Conservation (phyloP, 2,113 vertebrate genomes). For the Holacanthus passer region DNA sequence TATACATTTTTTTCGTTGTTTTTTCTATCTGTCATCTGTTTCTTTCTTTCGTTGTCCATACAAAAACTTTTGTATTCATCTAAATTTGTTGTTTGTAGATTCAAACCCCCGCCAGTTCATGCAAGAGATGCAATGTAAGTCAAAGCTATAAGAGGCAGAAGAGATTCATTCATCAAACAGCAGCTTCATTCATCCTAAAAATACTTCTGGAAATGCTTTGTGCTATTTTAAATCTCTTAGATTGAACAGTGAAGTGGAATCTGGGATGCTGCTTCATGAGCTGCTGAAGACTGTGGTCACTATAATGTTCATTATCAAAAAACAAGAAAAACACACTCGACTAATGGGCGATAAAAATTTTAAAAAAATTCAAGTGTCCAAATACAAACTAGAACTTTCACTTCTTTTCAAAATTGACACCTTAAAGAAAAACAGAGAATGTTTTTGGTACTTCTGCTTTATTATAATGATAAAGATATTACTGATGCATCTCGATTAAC, state of each 20-base stretch:
- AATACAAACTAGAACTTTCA: not conserved
- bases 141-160: not conserved
- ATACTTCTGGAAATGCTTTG: not conserved
- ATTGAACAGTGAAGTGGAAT: not conserved
- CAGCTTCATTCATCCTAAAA: not conserved
- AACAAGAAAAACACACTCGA: not conserved
- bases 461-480: too few relatives aligned
- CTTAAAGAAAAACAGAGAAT: too few relatives aligned
- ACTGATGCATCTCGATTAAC: too few relatives aligned
- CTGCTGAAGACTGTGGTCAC: not conserved
- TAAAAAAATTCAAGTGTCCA: too few relatives aligned
- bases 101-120: not conserved
- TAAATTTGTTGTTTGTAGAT: not conserved
- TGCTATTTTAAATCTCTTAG: not conserved
- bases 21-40: not conserved
- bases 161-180: not conserved
- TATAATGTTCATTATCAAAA: constrained; percentile 5
- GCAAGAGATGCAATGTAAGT: not conserved
- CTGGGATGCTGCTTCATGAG: not conserved
- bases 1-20: not conserved
- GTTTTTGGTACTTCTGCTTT: too few relatives aligned
- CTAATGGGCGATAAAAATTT: not conserved
- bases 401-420: not conserved
- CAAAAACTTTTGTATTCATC: too few relatives aligned
- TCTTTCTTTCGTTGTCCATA: not conserved